Conservation (phyloP, 1,140 invertebrate genomes). For the Venturia canescens region DNA sequence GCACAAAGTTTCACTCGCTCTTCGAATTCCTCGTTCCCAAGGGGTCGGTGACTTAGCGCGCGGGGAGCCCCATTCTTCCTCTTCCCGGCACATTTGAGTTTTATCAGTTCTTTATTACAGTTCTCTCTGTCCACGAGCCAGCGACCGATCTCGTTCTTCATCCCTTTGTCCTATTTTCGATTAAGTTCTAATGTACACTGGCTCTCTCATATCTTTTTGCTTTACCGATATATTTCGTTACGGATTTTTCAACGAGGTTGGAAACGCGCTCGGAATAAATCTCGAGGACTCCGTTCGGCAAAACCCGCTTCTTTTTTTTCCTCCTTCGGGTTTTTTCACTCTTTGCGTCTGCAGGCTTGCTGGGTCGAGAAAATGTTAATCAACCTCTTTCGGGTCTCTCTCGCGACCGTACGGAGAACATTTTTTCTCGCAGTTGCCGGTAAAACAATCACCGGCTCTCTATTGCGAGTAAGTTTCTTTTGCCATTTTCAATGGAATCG, state of each 20-base stretch:
- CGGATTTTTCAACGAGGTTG: conserved; percentile 5
- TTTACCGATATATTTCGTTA: background rate
- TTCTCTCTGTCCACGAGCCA: background rate
- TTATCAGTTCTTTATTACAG: background rate
- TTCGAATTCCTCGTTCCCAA: background rate
- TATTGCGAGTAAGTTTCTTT: background rate
- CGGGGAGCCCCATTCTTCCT: background rate
- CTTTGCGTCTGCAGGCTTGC: background rate
- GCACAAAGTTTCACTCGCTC: conserved; percentile 2
- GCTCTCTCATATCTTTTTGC: background rate
- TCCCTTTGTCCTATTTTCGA: background rate
- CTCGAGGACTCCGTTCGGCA: background rate
- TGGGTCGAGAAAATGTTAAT: background rate
- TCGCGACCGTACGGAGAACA: background rate
- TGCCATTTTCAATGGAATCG: background rate
- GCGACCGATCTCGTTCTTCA: background rate
- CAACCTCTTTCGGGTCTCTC: conserved; percentile 5
- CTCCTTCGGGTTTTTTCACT: background rate
- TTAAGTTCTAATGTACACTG: background rate
- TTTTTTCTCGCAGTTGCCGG: background rate
- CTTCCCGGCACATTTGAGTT: background rate
- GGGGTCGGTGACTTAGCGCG: background rate
- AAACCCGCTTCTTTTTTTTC: background rate
- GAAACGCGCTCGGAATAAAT: background rate
- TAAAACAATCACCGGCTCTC: background rate